These are phyloP conservation scores for Azemiops feae DNA, from an alignment of 2,113 vertebrate species.

Conservation along the genomic window DNA sequence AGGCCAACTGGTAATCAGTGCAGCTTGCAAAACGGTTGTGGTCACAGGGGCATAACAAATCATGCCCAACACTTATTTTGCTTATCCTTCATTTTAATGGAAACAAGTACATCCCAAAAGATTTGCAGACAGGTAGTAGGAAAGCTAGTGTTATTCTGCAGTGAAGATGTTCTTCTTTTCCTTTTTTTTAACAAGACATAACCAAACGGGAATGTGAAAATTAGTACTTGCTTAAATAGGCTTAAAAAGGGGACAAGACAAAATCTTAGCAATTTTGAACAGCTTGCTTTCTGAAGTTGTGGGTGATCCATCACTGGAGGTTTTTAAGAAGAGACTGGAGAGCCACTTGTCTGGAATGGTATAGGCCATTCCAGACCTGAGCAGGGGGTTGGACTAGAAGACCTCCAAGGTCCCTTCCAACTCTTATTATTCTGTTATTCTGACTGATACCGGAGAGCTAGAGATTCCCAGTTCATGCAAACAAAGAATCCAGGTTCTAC, in stretches of 20 bases:
- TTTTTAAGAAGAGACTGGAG: neutral
- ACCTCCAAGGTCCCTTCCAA: neutral
- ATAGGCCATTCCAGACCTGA: too few species aligned
- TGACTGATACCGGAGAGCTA: neutral
- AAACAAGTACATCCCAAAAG: too few species aligned
- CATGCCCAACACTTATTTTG: too few species aligned
- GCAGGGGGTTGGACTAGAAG: neutral
- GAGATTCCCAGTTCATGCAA: neutral
- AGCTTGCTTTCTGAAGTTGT: neutral
- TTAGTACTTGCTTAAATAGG: too few species aligned
- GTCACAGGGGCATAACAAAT: too few species aligned
- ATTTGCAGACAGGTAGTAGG: too few species aligned
- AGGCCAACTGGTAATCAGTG: too few species aligned
- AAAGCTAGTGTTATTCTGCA: too few species aligned
- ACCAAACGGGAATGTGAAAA: neutral
- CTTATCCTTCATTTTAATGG: too few species aligned
- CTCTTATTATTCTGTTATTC: neutral
- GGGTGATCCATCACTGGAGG: neutral
- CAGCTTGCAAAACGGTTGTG: too few species aligned
- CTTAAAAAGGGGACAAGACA: too few species aligned
- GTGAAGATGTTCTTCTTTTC: too few species aligned
- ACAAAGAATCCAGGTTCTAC: neutral
- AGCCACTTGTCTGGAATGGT: neutral
- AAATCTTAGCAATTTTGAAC: neutral
- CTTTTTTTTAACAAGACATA: neutral